Conservation (phyloP, 1,140 invertebrate species). For the Ooceraea biroi region DNA sequence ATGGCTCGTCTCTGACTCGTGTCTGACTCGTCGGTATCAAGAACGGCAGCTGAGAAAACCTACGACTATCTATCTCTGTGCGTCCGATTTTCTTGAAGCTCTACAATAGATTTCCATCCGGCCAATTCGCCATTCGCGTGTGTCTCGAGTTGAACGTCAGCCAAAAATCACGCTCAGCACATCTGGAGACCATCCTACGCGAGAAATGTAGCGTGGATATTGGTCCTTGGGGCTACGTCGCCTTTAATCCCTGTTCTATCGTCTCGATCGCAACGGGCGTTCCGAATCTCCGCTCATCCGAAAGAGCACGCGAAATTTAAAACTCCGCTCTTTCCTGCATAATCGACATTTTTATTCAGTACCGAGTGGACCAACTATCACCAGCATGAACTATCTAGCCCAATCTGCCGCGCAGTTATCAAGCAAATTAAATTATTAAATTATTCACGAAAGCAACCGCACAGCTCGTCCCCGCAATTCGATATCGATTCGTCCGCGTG, state of each 20-base stretch:
- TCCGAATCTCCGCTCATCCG: not conserved
- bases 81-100: not conserved
- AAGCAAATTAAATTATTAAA: too few species aligned
- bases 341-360: not conserved
- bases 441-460: not conserved
- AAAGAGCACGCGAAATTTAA: not conserved
- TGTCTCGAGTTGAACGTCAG: constrained; percentile 2
- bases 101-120: constrained; percentile 25
- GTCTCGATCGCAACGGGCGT: constrained; percentile 40
- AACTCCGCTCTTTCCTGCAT: not conserved
- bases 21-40: too few species aligned
- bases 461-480: not conserved
- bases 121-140: constrained; percentile 31
- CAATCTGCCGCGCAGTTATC: not conserved
- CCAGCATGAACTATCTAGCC: not conserved
- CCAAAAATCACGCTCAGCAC: constrained; percentile 47
- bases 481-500: not conserved
- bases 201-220: constrained; percentile 31
- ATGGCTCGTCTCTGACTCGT: too few species aligned
- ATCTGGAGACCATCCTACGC: constrained; percentile 28
- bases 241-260: constrained; percentile 21
- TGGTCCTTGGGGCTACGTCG: not conserved
- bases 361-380: too few species aligned
- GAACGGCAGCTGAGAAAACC: too few species aligned
- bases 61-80: not conserved